Evolutionary conservation across 2,113 vertebrate genomes (phyloP).

Genomic region (Pachyramphus minor): DNA sequence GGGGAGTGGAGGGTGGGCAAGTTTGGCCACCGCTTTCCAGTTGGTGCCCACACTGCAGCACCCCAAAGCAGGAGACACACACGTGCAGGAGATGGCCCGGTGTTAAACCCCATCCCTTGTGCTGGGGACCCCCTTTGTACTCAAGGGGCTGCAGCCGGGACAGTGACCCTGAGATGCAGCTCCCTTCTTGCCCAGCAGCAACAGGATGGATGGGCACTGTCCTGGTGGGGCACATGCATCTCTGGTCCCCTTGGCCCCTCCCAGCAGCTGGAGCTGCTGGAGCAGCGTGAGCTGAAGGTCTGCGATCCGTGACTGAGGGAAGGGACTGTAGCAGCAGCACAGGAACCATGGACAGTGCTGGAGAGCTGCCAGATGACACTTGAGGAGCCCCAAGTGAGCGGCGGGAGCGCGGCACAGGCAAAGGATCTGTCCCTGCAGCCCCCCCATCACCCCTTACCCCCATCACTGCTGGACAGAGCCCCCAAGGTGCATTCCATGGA

Average conservation of each 20-base stretch:
- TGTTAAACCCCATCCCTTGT: background rate
- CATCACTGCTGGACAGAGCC: background rate
- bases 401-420: background rate
- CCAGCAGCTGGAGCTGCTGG: background rate
- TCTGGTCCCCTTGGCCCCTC: background rate
- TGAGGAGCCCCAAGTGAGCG: background rate
- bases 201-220: fast-evolving
- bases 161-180: background rate
- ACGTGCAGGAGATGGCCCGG: fast-evolving
- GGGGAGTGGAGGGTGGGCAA: background rate
- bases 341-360: background rate
- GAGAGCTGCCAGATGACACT: background rate
- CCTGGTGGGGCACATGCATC: fast-evolving
- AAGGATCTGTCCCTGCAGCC: background rate
- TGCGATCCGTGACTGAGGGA: background rate
- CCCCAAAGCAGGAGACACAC: background rate
- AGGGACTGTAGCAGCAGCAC: background rate
- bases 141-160: background rate
- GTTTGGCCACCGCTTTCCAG: background rate
- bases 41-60: background rate
- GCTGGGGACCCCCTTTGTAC: background rate
- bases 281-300: background rate
- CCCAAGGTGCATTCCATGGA: background rate
- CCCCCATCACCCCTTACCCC: fast-evolving
- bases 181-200: background rate